These are phyloP conservation scores for Dione juno DNA, from an alignment of 2,888 invertebrate species.

Conservation along the genomic window DNA sequence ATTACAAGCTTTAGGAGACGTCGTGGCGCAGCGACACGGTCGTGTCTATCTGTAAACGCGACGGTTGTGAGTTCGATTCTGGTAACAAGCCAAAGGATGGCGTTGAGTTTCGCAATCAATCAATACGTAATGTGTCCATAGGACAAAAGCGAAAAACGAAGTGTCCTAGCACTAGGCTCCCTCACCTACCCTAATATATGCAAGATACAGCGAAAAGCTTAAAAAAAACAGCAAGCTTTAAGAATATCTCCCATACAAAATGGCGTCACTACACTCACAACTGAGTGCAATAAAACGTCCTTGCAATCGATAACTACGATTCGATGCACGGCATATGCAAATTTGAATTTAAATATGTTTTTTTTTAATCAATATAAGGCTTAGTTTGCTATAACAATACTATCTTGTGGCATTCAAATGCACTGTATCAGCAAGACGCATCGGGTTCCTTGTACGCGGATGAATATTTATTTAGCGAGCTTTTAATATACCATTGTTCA, in stretches of 20 bases:
- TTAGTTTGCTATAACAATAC: constrained; percentile 69
- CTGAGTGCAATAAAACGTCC: constrained; percentile 48
- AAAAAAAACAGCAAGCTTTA: background rate
- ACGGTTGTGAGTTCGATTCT: too few relatives aligned
- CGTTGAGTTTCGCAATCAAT: too few relatives aligned
- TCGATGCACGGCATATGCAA: constrained; percentile 79
- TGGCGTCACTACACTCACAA: background rate
- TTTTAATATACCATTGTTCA: constrained; percentile 69
- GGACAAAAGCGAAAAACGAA: too few relatives aligned
- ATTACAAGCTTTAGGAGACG: too few relatives aligned
- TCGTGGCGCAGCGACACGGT: too few relatives aligned
- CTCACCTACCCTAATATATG: background rate
- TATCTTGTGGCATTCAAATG: constrained; percentile 75
- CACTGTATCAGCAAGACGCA: constrained; percentile 66
- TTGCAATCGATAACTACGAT: constrained; percentile 74
- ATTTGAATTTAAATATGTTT: constrained; percentile 75
- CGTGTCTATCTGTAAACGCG: too few relatives aligned
- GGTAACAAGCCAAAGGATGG: too few relatives aligned
- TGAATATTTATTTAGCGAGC: constrained; percentile 78
- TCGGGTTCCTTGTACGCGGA: constrained; percentile 68
- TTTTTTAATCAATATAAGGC: constrained; percentile 77
- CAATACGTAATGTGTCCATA: too few relatives aligned
- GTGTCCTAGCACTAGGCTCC: background rate
- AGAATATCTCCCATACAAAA: background rate
- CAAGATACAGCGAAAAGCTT: background rate